Percentiles rank a stretch among this genome's conserved stretches.
Evolutionary conservation across 2,113 vertebrate genomes (phyloP).

Genomic region (Dipodomys stephensi): DNA sequence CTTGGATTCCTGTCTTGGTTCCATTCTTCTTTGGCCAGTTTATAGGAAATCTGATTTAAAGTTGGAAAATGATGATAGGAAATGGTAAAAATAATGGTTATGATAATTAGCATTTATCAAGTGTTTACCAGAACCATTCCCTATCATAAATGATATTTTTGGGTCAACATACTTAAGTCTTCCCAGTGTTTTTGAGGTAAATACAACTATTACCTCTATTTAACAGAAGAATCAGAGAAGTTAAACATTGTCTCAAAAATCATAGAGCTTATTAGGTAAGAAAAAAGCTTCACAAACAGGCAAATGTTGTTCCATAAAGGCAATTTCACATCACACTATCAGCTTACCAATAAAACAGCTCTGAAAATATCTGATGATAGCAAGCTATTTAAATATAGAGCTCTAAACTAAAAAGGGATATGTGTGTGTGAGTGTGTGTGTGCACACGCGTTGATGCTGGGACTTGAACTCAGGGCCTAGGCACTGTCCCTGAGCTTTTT

Average conservation of each 20-base stretch:
- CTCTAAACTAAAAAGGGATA: neutral
- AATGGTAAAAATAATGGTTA: neutral
- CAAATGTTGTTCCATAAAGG: neutral
- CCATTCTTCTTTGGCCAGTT: neutral
- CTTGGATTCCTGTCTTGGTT: neutral
- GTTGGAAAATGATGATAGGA: too few relatives aligned
- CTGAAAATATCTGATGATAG: slow-evolving; percentile 12
- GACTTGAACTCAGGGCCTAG: too few relatives aligned
- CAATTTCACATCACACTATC: neutral
- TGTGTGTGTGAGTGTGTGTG: too few relatives aligned
- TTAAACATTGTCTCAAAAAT: neutral
- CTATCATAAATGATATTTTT: neutral
- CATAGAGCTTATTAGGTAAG: neutral
- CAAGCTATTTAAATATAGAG: neutral
- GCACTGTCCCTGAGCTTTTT: neutral
- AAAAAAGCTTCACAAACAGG: neutral
- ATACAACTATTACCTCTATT: neutral
- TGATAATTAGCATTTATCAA: slow-evolving; percentile 8
- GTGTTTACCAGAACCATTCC: neutral
- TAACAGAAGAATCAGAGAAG: neutral
- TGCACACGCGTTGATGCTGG: too few relatives aligned
- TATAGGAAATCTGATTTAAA: neutral
- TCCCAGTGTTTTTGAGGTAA: neutral
- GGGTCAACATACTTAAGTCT: slow-evolving; percentile 4
- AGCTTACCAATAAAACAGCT: slow-evolving; percentile 17